A percentile compares a stretch with the other conserved stretches of the same genome.
phyloP scores from a whole-genome alignment of 37 sponge, comb jelly and placozoan genomes.

The Halichondria panicea region DNA sequence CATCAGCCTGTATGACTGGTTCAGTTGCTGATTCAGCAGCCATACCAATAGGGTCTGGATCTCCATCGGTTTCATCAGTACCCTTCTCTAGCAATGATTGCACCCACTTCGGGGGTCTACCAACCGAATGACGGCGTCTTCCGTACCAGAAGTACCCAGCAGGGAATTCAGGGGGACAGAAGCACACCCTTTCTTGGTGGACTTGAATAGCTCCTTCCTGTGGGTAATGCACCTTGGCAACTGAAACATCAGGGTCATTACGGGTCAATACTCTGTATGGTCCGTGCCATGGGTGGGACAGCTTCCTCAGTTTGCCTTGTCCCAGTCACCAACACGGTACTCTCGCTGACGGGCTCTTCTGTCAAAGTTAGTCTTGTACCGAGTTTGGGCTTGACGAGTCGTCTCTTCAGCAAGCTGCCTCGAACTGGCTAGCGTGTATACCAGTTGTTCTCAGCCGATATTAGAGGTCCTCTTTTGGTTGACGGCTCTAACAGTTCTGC shows the following conservation, averaged over 20 bases:
- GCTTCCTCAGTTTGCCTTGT: slow-evolving; percentile 26
- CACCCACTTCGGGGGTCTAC: too few relatives aligned
- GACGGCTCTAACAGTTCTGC: slow-evolving; percentile 11
- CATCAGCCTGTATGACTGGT: too few relatives aligned
- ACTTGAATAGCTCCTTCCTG: slow-evolving; percentile 28
- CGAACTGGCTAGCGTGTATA: slow-evolving; percentile 6
- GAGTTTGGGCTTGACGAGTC: slow-evolving; percentile 16
- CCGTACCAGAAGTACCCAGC: slow-evolving; percentile 45
- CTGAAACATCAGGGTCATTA: background rate
- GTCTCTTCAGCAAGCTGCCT: background rate
- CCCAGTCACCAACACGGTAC: slow-evolving; percentile 27
- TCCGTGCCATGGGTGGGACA: slow-evolving; percentile 52
- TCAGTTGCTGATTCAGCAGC: too few relatives aligned
- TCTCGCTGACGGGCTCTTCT: background rate
- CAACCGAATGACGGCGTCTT: too few relatives aligned
- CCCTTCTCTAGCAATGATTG: too few relatives aligned
- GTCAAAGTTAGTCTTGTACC: slow-evolving; percentile 41
- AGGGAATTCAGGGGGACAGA: slow-evolving; percentile 18
- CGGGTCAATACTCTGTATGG: slow-evolving; percentile 20
- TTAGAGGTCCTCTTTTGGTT: background rate
- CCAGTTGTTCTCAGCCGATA: slow-evolving; percentile 14
- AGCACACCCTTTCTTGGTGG: slow-evolving; percentile 14
- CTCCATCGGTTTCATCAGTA: too few relatives aligned
- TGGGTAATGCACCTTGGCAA: slow-evolving; percentile 39
- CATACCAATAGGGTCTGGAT: too few relatives aligned